phyloP scores from a whole-genome alignment of 2,797 vertebrate genomes.

The Arnoldichthys spilopterus region DNA sequence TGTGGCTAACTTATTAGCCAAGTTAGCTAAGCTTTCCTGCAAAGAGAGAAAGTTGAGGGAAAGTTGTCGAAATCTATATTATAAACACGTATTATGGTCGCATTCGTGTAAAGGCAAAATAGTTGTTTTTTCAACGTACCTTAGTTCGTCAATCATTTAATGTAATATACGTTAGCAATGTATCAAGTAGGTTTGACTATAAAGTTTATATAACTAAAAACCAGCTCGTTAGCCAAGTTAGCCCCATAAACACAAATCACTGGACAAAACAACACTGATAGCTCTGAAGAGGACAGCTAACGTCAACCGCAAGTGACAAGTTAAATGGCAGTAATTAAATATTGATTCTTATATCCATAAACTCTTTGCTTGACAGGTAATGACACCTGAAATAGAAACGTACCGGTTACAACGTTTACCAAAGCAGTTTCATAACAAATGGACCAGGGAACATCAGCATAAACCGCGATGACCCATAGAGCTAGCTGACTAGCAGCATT shows the following conservation, averaged over 20 bases:
- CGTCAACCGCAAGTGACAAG: not conserved
- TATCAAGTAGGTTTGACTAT: not conserved
- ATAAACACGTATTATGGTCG: not conserved
- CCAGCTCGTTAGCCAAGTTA: not conserved
- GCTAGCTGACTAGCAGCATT: not conserved
- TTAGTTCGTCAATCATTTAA: not conserved
- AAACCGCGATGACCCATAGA: not conserved
- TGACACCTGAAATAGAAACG: not conserved
- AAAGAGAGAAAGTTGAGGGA: not conserved
- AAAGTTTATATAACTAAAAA: too few relatives aligned
- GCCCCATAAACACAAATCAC: not conserved
- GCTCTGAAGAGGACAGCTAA: not conserved
- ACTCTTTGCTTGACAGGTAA: too few relatives aligned
- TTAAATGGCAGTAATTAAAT: not conserved
- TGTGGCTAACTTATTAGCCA: not conserved
- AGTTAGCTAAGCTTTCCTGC: not conserved
- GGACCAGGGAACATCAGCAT: not conserved
- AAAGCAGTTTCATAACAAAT: slow-evolving; percentile 12
- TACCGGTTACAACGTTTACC: not conserved
- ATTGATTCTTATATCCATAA: not conserved
- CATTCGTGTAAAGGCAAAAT: too few relatives aligned
- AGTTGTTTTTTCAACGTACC: not conserved
- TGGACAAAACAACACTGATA: not conserved
- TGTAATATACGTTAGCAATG: not conserved
- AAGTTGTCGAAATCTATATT: too few relatives aligned